Conservation (phyloP, 2,113 vertebrate species). For the Pseudopodoces humilis region DNA sequence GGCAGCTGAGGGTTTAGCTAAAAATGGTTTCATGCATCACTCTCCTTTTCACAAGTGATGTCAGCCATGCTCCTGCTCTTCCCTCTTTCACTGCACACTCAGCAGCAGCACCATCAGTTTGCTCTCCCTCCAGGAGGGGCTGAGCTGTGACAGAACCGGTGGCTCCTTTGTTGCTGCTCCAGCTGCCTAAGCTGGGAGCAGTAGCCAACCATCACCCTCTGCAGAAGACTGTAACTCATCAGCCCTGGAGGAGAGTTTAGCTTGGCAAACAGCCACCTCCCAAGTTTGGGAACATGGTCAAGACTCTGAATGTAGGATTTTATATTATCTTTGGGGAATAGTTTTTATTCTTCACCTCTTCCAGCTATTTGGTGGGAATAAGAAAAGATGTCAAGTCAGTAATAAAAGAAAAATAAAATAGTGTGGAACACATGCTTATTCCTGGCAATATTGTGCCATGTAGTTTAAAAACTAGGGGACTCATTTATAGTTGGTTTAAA, state of each 20-base stretch:
- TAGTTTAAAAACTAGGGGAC: background rate
- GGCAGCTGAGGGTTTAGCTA: background rate
- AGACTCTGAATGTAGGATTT: background rate
- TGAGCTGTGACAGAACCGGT: background rate
- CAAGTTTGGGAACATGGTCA: background rate
- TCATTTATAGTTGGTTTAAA: constrained; percentile 1
- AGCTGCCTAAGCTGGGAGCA: background rate
- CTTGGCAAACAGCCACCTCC: background rate
- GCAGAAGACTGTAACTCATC: background rate
- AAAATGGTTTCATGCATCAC: background rate
- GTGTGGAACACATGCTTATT: background rate
- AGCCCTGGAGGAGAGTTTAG: background rate
- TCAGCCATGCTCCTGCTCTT: background rate
- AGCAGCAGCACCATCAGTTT: background rate
- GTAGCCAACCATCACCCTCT: background rate
- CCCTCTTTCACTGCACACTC: background rate
- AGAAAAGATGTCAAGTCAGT: background rate
- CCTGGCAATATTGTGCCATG: background rate
- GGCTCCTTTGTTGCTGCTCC: background rate
- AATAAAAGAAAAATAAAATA: constrained; percentile 6
- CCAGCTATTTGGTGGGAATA: background rate
- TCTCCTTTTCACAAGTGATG: background rate
- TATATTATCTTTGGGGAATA: background rate
- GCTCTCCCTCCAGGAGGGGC: background rate
- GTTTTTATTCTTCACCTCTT: background rate